Conservation (phyloP, 2,113 vertebrate species). For the Struthio camelus region DNA sequence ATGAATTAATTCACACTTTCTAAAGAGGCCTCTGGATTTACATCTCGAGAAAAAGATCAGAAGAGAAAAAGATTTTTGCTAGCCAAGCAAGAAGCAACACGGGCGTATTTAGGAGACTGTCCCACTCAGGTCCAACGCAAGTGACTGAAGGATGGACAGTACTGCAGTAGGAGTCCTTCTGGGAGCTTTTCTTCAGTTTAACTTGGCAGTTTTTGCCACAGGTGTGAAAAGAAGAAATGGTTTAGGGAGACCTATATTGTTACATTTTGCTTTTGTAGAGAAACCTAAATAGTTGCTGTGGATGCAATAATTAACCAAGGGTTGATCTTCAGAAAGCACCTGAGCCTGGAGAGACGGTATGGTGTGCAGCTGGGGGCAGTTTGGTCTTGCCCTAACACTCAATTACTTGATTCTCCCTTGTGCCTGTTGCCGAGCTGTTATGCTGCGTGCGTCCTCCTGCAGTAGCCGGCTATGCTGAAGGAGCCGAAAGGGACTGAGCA, state of each 20-base stretch:
- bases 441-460: not conserved
- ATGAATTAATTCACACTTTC: not conserved
- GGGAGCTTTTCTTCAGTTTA: not conserved
- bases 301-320: not conserved
- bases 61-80: too few relatives aligned
- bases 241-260: not conserved
- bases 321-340: not conserved
- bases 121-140: too few relatives aligned
- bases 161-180: not conserved
- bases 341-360: not conserved
- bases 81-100: not conserved
- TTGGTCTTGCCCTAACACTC: not conserved
- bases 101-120: too few relatives aligned
- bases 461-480: too few relatives aligned
- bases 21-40: not conserved
- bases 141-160: not conserved
- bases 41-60: too few relatives aligned
- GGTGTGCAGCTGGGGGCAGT: not conserved
- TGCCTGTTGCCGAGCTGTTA: not conserved
- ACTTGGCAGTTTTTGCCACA: too few relatives aligned
- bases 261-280: not conserved
- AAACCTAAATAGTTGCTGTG: not conserved
- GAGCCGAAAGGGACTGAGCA: not conserved
- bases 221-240: not conserved
- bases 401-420: not conserved